Base-by-base conservation (phyloP, 2,888 invertebrate species). In the Leucania comma region DNA sequence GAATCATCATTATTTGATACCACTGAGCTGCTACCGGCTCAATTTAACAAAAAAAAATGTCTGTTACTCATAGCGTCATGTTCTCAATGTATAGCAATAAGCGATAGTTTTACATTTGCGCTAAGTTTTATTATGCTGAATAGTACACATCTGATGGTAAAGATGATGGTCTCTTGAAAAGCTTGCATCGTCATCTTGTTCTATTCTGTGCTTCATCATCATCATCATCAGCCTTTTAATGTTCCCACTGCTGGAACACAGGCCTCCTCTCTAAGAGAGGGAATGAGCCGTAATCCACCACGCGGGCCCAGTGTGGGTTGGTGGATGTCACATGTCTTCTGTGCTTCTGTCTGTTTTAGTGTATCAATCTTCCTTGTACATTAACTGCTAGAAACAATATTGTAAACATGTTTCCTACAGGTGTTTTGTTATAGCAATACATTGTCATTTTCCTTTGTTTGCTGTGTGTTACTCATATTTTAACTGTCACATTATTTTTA, bases 1-100 rank as follows among this genome's bases (percentile, higher is more conserved):
- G 46, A 57, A 35, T 58, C 57, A 32, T 14, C 50, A 75, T 54
- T 17, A 80, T 54, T 60, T 68, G 53, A 75, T 65, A 75, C 48
- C 9, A 35, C 26, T 35, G 4, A 38, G 53, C 12, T 17, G 51
- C 51, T 71, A 72, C 17, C 57, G 61, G 72, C 32, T 54, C n/a
- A 14, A 26, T 56, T 35, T 35, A 38, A 38, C 12, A 58, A 66
- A 79, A 78, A 51, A 48, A 60, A 14, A 9, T 61, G 32, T 48
- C n/a, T 46, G 42, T 59, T 53, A 58, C 22, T 72, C 9, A 12
- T 10, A 32, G 17, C 22, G 10, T 20, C 10, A 12, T 20, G 53
- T 29, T 53, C 8, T 74, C n/a, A 9, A 10, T 32, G 29, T 42
- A 14, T 53, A 32, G n/a, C n/a, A 17, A 17, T 42, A 17, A 12